Evolutionary conservation across 2,113 vertebrate species (phyloP), one percentile per base, ranked within the genome.

Genomic region (Colius striatus): DNA sequence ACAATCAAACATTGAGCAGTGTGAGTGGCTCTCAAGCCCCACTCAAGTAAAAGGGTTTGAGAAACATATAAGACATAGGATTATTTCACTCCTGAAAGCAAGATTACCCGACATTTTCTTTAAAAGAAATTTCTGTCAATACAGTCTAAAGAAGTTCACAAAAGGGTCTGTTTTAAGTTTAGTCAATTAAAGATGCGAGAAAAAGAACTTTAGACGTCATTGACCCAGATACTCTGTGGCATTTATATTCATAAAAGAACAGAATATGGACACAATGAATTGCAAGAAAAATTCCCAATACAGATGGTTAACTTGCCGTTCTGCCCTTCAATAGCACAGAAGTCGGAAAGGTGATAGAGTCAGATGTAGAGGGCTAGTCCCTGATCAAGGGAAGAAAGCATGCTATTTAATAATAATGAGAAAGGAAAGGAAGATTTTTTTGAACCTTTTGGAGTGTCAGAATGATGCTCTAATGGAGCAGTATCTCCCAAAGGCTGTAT

Each of bases 161-260:
- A 82, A 96, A 95, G 84, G 79, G 50, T 73, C 70, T 95, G 94
- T 72, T 96, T 95, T 94, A 97, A 97, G 79, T 96, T 97, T 95
- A 94, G 96, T 95, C 96, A 97, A 97, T 97, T 97, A 97, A 96
- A 96, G 96, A 97, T 91, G 89, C 30, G 1, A 95, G 90, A 72
- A 89, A 95, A 95, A 95, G 93, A 95, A 94, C 96, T 97, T 97
- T 93, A 92, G 89, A 96, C 79, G 92, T 96, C 92, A 95, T 91
- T 97, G 97, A 97, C 96, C 96, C 76, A 96, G 94, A 96, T 96
- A 97, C 80, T 95, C 76, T 65, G 50, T 78, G 47, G 90, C 84
- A 94, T 96, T 97, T 95, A 94, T 94, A 97, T 96, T 97, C 94
- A 96, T 87, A 94, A 58, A 95, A 90, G 94, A 92, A 75, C 76